Evolutionary conservation across 2,888 invertebrate genomes (phyloP), one percentile per base, ranked within the genome.

Genomic region (Amphipoea lucens): DNA sequence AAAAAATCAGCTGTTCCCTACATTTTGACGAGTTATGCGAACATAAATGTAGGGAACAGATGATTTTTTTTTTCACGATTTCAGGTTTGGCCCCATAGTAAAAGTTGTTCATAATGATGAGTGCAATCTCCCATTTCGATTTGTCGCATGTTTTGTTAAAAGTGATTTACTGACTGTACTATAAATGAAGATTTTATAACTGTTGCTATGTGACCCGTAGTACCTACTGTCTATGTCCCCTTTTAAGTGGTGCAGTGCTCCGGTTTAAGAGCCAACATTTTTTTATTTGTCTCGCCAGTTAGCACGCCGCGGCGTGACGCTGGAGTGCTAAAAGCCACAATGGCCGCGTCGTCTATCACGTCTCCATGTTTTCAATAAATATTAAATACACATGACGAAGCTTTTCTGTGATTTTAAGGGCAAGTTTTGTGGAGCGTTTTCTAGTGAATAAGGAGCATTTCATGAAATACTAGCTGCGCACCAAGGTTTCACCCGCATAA

Each of bases 241-340:
- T 77, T 72, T 80, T 80, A 81, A 82, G 87, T 79, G 84, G 85
- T 88, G 85, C 82, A 83, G 45, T 89, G 90, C 88, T 89, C 89
- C 84, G 88, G 79, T 86, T 91, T 87, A 70, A 63, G 75, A 76
- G 78, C 87, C 89, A 88, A 90, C 87, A 87, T 77, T 83, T 79
- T 79, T 83, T 81, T 90, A 89, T 91, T 92, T 92, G 88, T 67
- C 23, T 12, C 51, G 0, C 45, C 66, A 51, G 82, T 93, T 93
- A 86, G 84, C 91, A 76, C 81, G 62, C 80, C 79, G 77, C 51
- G 82, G 78, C 85, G 83, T 87, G 85, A 79, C 79, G 79, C 67
- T 40, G 11, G 76, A 73, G 83, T 87, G 93, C 91, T 92, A 93
- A 93, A 90, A 93, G 93, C 91, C 69, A 88, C 78, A 88, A 86